Conservation (phyloP, 2,113 vertebrate genomes). For the Gallinago undulata region DNA sequence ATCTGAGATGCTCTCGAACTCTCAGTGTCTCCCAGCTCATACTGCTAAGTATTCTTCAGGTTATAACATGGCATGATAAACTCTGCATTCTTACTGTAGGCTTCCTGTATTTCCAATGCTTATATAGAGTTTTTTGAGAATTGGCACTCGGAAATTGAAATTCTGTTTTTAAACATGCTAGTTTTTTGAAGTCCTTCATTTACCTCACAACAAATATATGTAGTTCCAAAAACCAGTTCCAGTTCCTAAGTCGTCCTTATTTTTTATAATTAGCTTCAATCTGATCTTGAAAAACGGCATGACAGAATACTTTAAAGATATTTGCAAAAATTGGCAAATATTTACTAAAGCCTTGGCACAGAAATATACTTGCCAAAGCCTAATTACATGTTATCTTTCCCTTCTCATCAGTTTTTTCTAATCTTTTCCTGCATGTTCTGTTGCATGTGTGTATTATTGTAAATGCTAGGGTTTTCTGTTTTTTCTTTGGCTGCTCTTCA, state of each 20-base stretch:
- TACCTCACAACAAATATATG: neutral
- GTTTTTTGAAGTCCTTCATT: neutral
- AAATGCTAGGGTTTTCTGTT: constrained; percentile 5
- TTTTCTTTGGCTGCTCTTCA: constrained; percentile 27
- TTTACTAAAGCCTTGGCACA: neutral
- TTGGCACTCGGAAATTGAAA: neutral
- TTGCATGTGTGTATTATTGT: constrained; percentile 46
- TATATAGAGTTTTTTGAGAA: neutral
- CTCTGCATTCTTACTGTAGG: neutral
- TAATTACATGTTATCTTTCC: constrained; percentile 22
- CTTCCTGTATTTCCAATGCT: neutral
- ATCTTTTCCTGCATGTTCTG: constrained; percentile 50
- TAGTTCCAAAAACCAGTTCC: neutral
- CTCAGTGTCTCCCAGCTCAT: neutral
- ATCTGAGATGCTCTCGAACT: neutral
- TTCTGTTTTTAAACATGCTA: neutral
- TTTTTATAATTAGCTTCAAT: neutral
- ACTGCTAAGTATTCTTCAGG: neutral
- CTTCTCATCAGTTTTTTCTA: constrained; percentile 29
- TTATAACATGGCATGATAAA: neutral
- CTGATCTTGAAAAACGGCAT: neutral
- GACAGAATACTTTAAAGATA: neutral
- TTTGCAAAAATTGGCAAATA: constrained; percentile 10
- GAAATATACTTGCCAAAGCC: constrained; percentile 29
- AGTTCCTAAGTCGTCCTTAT: neutral